Conservation (phyloP, 1,140 invertebrate genomes). For the Acromyrmex echinatior region DNA sequence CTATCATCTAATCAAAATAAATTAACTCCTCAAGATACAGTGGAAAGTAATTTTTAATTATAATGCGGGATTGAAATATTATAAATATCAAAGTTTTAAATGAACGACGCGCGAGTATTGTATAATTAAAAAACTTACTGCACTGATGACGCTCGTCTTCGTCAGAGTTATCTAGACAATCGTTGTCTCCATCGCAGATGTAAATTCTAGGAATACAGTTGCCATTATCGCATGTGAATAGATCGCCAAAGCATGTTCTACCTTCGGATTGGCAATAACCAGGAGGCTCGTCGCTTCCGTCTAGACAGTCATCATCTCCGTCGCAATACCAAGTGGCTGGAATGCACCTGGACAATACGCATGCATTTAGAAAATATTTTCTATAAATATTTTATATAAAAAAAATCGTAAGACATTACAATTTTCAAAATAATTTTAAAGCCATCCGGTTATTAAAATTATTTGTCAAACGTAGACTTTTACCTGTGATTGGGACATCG, state of each 20-base stretch:
- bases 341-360: conserved; percentile 88
- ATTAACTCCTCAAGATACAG: neutral
- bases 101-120: neutral
- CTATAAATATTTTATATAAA: no score
- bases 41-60: neutral
- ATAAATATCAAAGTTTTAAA: neutral
- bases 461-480: neutral
- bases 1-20: conserved; percentile 90
- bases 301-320: conserved; percentile 96
- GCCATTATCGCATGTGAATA: conserved; percentile 98
- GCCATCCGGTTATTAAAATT: conserved; percentile 21
- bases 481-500: conserved; percentile 92
- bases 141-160: conserved; percentile 97
- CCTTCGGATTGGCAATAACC: conserved; percentile 97
- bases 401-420: neutral
- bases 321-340: conserved; percentile 98
- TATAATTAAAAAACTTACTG: conserved; percentile 88
- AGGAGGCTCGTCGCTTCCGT: conserved; percentile 95
- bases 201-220: conserved; percentile 98
- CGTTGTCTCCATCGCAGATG: conserved; percentile 98
- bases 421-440: conserved; percentile 10
- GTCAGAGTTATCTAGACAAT: conserved; percentile 97
- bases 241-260: conserved; percentile 97
- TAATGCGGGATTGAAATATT: neutral
- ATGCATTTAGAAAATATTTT: neutral